Evolutionary conservation across 2,113 vertebrate species (phyloP), one percentile per base, ranked within the genome.

Genomic region (Apteryx owenii): DNA sequence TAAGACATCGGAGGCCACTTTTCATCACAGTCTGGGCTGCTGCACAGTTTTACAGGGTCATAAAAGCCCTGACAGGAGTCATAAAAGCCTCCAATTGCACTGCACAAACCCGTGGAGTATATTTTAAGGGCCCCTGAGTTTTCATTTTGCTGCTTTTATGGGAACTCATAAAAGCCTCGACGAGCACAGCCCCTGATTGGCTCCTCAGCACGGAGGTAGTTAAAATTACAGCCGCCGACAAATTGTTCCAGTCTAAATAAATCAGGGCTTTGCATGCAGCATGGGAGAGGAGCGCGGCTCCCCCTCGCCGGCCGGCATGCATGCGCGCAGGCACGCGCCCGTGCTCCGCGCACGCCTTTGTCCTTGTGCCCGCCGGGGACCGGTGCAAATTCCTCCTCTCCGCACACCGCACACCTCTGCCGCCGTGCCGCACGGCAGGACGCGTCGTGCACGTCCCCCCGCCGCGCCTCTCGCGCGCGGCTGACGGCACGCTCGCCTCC

Each of bases 101-200:
- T 95, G 98, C 98, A 98, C 98, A 98, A 98, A 97, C 98, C 98
- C 97, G 65, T 95, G 97, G 98, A 98, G 98, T 98, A 98, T 98
- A 98, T 98, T 98, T 98, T 98, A 98, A 98, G 98, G 98, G 98
- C 98, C 98, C 98, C 98, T 98, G 98, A 98, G 98, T 98, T 98
- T 98, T 98, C 98, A 98, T 98, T 98, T 98, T 98, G 98, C 98
- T 97, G 98, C 98, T 98, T 98, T 98, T 98, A 98, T 98, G 98
- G 97, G 97, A 98, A 97, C 97, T 98, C 98, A 66, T 98, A 98
- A 98, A 98, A 98, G 85, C 97, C 84, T 96, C 98, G 98, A 97
- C 88, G 88, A 97, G 97, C 56, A 66, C 81, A 90, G 89, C 76
- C 93, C 81, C 98, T 97, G 98, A 98, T 98, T 98, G 98, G 98